phyloP scores from a whole-genome alignment of 2,888 invertebrate species.

The Ceramica pisi region DNA sequence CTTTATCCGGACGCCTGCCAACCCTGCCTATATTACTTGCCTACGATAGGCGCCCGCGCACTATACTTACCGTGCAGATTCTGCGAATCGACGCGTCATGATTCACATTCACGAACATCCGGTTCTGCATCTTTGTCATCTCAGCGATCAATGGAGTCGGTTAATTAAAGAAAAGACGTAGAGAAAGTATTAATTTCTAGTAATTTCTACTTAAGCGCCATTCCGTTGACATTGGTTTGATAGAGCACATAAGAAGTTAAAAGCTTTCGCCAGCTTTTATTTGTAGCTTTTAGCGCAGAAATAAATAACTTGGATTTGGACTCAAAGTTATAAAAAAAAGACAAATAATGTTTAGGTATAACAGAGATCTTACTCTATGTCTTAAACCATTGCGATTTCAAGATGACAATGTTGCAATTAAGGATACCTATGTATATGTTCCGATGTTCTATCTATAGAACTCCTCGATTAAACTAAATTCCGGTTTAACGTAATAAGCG shows the following conservation, averaged over 20 bases:
- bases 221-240: conserved; percentile 9
- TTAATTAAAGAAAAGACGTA: conserved; percentile 53
- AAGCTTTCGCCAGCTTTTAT: conserved; percentile 30
- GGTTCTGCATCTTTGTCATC: conserved; percentile 78
- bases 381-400: too few relatives aligned
- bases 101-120: conserved; percentile 83
- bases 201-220: conserved; percentile 19
- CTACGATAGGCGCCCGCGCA: conserved; percentile 66
- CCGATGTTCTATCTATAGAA: conserved; percentile 2
- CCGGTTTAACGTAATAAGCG: conserved; percentile 13
- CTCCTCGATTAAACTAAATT: conserved; percentile 16
- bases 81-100: conserved; percentile 78
- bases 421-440: neutral
- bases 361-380: too few relatives aligned
- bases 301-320: conserved; percentile 1
- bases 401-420: too few relatives aligned
- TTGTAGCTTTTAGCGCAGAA: conserved; percentile 9
- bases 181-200: conserved; percentile 52
- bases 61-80: conserved; percentile 69
- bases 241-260: conserved; percentile 25
- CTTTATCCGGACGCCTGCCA: neutral
- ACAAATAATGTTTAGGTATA: too few relatives aligned
- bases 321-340: too few relatives aligned
- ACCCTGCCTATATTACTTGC: conserved; percentile 31
- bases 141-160: conserved; percentile 59